Evolutionary conservation across 2,888 invertebrate genomes (phyloP), one percentile per base, ranked within the genome.

Genomic region (Agriotes lineatus): DNA sequence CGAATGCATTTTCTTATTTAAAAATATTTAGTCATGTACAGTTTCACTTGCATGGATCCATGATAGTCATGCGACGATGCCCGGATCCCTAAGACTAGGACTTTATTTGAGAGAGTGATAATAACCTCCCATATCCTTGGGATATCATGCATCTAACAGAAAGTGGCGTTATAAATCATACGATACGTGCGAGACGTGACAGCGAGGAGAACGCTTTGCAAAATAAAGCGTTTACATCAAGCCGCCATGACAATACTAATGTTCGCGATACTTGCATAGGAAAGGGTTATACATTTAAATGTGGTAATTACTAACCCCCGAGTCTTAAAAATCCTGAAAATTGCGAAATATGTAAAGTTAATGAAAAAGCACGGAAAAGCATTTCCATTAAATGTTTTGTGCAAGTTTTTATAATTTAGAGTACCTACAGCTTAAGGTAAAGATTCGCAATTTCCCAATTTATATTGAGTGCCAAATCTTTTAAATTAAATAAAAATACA

Each of bases 221-320:
- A 65, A 65, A 65, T 65, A 65, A 65, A 65, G 65, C 65, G 65
- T 42, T 58, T 65, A 50, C 65, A 65, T 65, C 42, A 65, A 20
- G 19, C 56, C n/a, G n/a, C 50, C 50, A 10, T 33, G 58, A 48
- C 48, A 48, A 33, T 58, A 19, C 63, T 63, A 56, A 63, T 63
- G 57, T 44, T 35, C 12, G 63, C 37, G 44, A 56, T 39, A 56
- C 56, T 63, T 63, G 45, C 18, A 18, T 22, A 37, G 20, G 16
- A 33, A n/a, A 62, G 48, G 48, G 52, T 52, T 52, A 62, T 54
- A 62, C 52, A 52, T 62, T 52, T 62, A 62, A 39, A 39, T 62
- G 52, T 25, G 20, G 52, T 50, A 52, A 62, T 62, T 62, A 62
- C 39, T 52, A 19, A 14, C 44, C 14, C n/a, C 35, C 2, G n/a